Base-by-base conservation (phyloP, 2,797 vertebrate genomes). In the Pangasius macronema region DNA sequence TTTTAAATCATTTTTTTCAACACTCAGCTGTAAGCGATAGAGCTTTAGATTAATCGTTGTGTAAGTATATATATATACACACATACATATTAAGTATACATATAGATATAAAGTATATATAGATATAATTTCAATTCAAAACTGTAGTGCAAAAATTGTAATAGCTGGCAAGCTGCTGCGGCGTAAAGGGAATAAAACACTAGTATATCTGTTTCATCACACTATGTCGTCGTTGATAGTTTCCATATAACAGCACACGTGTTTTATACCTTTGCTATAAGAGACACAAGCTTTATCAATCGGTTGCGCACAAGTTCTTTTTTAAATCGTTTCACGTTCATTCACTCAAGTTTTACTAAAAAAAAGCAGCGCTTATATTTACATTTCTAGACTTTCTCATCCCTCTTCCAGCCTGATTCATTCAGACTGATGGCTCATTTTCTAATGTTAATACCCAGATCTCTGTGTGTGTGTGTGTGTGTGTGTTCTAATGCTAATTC, bases 361-460 rank as follows among this genome's bases (percentile, higher is more conserved):
- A n/a, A n/a, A 51, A 53, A 53, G 3, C 27, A 53, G 53, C 3
- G 22, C 14, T 53, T 51, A 18, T 4, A 53, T 77, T 14, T 18
- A 36, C 18, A 79, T 79, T 76, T 75, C 11, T 49, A 73, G 10
- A 49, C 42, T 73, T 73, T 11, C 20, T 73, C 70, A 46, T 72
- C 39, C 67, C 67, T 36, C 86, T 77, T 89, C 86, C 51, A 51
- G 11, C 57, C 70, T 93, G 94, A 93, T 97, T 97, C 95, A 97
- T 99, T 98, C 97, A 97, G 97, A 97, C 96, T 97, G 97, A 99
- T 97, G 97, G 97, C 97, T 97, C 97, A 97, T 99, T 97, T 99
- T 99, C 96, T 99, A 86, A 99, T 99, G 97, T 97, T 98, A 98
- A 99, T 99, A 96, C 95, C 95, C 96, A 99, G 84, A 99, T 49